A percentile compares a stretch with the other conserved stretches of the same genome.
phyloP scores from a whole-genome alignment of 30 jellyfish, hydroid and myxozoan genomes.

The Euphysa ruthae region DNA sequence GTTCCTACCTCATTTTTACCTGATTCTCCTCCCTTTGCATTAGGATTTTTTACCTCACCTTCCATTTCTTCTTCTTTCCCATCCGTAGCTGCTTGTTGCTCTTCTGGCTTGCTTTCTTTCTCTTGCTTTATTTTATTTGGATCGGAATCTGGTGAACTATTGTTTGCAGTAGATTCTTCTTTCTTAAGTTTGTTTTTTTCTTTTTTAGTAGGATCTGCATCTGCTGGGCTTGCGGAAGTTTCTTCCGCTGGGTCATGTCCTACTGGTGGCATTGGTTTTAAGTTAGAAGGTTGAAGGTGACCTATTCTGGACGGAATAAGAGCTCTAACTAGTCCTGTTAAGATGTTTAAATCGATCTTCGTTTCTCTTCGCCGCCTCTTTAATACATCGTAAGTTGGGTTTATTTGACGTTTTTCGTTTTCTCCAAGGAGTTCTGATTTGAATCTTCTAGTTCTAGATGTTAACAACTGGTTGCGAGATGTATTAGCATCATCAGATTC shows the following conservation, averaged over 20 bases:
- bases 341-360: background rate
- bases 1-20: slow-evolving; percentile 27
- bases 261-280: slow-evolving; percentile 34
- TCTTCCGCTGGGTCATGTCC: slow-evolving; percentile 34
- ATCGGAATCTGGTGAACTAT: background rate
- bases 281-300: slow-evolving; percentile 27
- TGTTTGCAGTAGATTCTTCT: background rate
- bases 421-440: background rate
- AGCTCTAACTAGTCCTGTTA: background rate
- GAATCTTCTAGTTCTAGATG: background rate
- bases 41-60: background rate
- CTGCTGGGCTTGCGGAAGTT: no score
- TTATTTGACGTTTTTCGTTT: background rate
- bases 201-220: background rate
- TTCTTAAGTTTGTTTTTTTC: background rate
- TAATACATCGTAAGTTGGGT: background rate
- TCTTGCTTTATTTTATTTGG: background rate
- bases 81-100: background rate
- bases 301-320: slow-evolving; percentile 28
- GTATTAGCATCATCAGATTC: background rate
- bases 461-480: background rate
- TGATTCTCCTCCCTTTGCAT: slow-evolving; percentile 6
- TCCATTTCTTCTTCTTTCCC: slow-evolving; percentile 4
- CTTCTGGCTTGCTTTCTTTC: background rate
- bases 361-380: background rate